These are phyloP conservation scores for Thamnophis elegans DNA, from an alignment of 2,797 vertebrate genomes.

Conservation along the genomic window DNA sequence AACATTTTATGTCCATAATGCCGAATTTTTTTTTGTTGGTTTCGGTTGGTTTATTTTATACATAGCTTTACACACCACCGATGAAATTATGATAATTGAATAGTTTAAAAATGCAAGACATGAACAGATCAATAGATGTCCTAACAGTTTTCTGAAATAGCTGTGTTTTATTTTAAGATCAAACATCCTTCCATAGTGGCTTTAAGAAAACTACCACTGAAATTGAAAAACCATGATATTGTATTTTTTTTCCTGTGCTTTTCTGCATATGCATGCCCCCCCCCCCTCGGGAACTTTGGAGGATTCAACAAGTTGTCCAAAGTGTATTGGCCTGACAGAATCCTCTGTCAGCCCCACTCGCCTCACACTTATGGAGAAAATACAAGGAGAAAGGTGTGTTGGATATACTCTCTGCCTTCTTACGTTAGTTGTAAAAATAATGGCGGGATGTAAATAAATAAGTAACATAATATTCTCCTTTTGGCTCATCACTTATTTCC, in stretches of 20 bases:
- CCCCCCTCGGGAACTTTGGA: background rate
- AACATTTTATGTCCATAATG: background rate
- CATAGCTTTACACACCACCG: background rate
- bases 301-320: background rate
- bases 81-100: background rate
- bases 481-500: background rate
- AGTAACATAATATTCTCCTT: background rate
- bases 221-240: background rate
- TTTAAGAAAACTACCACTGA: background rate
- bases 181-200: background rate
- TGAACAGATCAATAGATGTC: background rate
- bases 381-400: too few relatives aligned
- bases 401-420: too few relatives aligned
- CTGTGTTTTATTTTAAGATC: background rate
- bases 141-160: background rate
- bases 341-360: too few relatives aligned
- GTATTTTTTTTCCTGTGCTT: background rate
- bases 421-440: too few relatives aligned
- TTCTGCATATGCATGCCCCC: background rate
- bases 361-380: too few relatives aligned
- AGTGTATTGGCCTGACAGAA: too few relatives aligned
- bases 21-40: background rate
- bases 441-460: too few relatives aligned
- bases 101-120: background rate
- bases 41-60: background rate